These are phyloP conservation scores for Agrypnia vestita DNA, from an alignment of 1,140 invertebrate genomes.

Conservation along the genomic window DNA sequence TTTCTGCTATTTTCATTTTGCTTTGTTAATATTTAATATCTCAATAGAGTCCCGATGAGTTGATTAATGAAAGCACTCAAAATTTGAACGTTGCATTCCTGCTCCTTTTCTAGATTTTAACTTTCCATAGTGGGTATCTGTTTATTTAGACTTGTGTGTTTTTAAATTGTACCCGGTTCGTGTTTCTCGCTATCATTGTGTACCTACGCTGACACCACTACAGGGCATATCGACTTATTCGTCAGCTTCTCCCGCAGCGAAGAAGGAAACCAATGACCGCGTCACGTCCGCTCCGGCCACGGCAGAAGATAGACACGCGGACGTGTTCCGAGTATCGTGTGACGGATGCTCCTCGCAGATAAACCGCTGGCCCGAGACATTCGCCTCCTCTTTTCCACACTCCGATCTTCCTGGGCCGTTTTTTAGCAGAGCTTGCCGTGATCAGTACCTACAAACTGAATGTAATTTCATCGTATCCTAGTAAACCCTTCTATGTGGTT, in stretches of 20 bases:
- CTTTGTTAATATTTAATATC: too few relatives aligned
- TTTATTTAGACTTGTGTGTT: conserved; percentile 18
- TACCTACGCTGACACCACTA: background rate
- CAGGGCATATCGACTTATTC: background rate
- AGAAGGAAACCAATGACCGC: conserved; percentile 22
- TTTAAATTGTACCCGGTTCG: conserved; percentile 6
- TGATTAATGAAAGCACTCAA: too few relatives aligned
- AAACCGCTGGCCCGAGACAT: background rate
- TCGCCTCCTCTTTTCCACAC: too few relatives aligned
- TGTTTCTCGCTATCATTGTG: background rate
- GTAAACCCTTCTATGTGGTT: background rate
- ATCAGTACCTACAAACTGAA: background rate
- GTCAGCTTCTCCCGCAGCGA: background rate
- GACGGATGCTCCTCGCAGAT: background rate
- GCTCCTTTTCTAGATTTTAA: too few relatives aligned
- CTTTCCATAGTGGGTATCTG: background rate
- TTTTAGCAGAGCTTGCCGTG: too few relatives aligned
- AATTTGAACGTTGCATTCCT: too few relatives aligned
- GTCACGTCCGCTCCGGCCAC: background rate
- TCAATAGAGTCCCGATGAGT: too few relatives aligned
- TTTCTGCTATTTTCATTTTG: too few relatives aligned
- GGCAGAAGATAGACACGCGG: background rate
- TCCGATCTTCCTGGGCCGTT: too few relatives aligned
- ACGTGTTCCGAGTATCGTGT: conserved; percentile 2
- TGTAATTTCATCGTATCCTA: conserved; percentile 26